Evolutionary conservation across 1,140 invertebrate species (phyloP).

Genomic region (Bombus waltoni): DNA sequence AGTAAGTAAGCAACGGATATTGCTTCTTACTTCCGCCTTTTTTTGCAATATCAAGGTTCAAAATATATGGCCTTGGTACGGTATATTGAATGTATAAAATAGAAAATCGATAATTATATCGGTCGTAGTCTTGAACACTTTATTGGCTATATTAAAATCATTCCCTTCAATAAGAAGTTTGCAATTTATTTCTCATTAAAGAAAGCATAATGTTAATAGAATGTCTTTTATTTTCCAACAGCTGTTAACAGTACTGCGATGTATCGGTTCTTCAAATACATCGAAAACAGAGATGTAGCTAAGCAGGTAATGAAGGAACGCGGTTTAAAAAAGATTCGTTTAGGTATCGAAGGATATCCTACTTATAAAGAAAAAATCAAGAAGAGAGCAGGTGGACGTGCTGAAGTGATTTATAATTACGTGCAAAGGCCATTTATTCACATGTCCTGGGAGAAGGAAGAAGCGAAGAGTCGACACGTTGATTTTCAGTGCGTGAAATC

Average conservation of each 20-base stretch:
- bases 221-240: constrained; percentile 74
- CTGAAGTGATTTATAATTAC: constrained; percentile 99
- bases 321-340: constrained; percentile 98
- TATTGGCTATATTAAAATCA: not conserved
- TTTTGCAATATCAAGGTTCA: constrained; percentile 11
- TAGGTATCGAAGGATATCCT: constrained; percentile 99
- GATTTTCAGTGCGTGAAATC: constrained; percentile 99
- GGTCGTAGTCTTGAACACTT: not conserved
- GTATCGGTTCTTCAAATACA: constrained; percentile 99
- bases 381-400: constrained; percentile 93
- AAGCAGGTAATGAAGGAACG: constrained; percentile 99
- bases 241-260: constrained; percentile 95
- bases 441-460: constrained; percentile 99
- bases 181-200: not conserved
- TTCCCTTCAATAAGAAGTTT: not conserved
- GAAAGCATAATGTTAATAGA: not conserved
- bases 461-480: constrained; percentile 99
- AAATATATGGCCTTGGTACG: constrained; percentile 3
- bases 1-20: constrained; percentile 84
- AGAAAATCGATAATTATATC: constrained; percentile 37
- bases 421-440: constrained; percentile 99
- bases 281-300: constrained; percentile 99
- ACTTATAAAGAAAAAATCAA: constrained; percentile 99
- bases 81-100: constrained; percentile 22
- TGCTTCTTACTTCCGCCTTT: not conserved